Base-by-base conservation (phyloP, 2,113 vertebrate species). In the Tragulus kanchil region DNA sequence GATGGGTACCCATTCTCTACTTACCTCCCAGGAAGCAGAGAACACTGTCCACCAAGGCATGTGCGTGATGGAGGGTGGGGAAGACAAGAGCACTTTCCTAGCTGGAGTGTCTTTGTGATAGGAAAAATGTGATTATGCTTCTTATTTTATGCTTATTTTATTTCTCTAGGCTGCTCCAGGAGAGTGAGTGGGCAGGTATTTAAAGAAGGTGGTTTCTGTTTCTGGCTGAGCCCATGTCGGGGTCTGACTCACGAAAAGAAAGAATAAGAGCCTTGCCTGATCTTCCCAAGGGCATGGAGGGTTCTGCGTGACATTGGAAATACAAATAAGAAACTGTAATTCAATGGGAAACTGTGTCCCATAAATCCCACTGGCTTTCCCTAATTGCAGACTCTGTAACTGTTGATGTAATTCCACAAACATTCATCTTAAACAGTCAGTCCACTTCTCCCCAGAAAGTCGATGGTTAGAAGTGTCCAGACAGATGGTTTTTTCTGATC, bases 81-180 rank as follows among this genome's bases (percentile, higher is more conserved):
- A 42, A 12, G 56, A 25, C 0, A 0, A 6, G 12, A 16, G 3
- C 0, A 1, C 26, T 42, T 65, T 82, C 48, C 58, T 9, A 58
- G 36, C 65, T 64, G 19, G 16, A n/a, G 36, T n/a, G 36, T 48
- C 3, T 6, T 54, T 6, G 48, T 82, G 61, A 23, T n/a, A 5
- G 56, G 56, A 16, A 54, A 82, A 73, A 5, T 21, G 1, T n/a
- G 16, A 79, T 21, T 54, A 42, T 87, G n/a, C 4, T 45, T 77
- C 45, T 42, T 11, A 0, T 61, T 36, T 36, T 36, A 36, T 36
- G 36, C 36, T 36, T 52, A 82, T 82, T 82, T 89, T n/a, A n/a
- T 71, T 26, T 79, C 42, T 79, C 23, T 9, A 6, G 17, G 61
- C 10, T 15, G 3, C 23, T 67, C 77, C 5, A 11, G 28, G 28